Evolutionary conservation across 1,140 invertebrate species (phyloP).

Genomic region (Scaptomyza graminum): DNA sequence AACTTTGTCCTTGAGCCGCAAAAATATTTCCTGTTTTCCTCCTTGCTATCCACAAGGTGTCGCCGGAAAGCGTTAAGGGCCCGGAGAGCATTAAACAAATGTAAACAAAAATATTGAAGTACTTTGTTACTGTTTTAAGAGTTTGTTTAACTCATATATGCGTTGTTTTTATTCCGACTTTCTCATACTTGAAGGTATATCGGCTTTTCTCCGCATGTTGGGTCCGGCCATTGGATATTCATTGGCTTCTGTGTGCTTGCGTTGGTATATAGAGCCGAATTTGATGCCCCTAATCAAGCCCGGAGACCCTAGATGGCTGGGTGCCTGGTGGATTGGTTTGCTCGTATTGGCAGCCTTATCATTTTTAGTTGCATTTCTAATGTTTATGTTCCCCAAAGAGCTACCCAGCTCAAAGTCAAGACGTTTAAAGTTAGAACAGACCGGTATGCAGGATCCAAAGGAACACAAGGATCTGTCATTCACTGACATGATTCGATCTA

Average conservation of each 20-base stretch:
- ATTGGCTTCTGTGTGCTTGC: slow-evolving; percentile 88
- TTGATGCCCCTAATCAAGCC: slow-evolving; percentile 87
- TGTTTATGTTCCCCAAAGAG: slow-evolving; percentile 87
- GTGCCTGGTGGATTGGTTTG: slow-evolving; percentile 93
- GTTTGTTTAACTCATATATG: too few relatives aligned
- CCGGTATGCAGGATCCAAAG: slow-evolving; percentile 1
- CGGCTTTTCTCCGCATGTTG: slow-evolving; percentile 88
- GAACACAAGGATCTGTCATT: slow-evolving; percentile 49
- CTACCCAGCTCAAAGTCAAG: slow-evolving; percentile 84
- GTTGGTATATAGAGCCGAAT: slow-evolving; percentile 88
- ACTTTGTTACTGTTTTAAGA: too few relatives aligned
- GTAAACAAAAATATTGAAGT: too few relatives aligned
- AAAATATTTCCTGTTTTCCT: too few relatives aligned
- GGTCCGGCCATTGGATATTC: slow-evolving; percentile 89
- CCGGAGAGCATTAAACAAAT: too few relatives aligned
- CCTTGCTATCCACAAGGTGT: too few relatives aligned
- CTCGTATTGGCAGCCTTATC: slow-evolving; percentile 87
- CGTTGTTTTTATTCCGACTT: too few relatives aligned
- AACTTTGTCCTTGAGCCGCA: too few relatives aligned
- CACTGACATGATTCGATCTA: slow-evolving; percentile 52
- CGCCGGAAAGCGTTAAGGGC: too few relatives aligned
- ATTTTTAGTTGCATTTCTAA: slow-evolving; percentile 86
- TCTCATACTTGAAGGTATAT: slow-evolving; percentile 84
- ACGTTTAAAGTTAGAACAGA: slow-evolving; percentile 27
- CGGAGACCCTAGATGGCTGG: slow-evolving; percentile 89